Evolutionary conservation across 23 tunicate species (phyloP).

Genomic region (Oikopleura dioica): DNA sequence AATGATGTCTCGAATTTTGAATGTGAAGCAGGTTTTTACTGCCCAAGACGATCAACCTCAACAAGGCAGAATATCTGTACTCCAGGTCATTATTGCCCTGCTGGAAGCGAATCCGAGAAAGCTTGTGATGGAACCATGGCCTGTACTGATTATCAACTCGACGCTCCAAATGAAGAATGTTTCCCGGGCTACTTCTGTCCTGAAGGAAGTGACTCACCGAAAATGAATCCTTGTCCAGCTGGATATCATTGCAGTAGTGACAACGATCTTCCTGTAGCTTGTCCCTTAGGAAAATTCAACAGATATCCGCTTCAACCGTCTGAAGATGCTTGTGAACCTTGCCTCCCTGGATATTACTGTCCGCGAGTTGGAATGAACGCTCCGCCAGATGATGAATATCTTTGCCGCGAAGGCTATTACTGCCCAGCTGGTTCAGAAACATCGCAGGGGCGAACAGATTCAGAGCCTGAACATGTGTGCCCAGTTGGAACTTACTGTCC

Average conservation of each 20-base stretch:
- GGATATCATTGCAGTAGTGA: not conserved
- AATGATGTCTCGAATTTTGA: too few species aligned
- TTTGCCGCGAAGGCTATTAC: not conserved
- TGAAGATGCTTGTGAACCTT: not conserved
- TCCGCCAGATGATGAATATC: too few species aligned
- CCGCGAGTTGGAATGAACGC: too few species aligned
- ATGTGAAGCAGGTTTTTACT: too few species aligned
- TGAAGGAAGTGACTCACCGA: not conserved
- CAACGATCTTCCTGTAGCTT: not conserved
- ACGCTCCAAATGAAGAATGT: not conserved
- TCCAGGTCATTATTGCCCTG: constrained; percentile 35
- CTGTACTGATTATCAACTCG: too few species aligned
- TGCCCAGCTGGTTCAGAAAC: constrained; percentile 15
- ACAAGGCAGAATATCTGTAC: constrained; percentile 53
- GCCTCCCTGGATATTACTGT: not conserved
- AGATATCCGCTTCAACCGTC: not conserved
- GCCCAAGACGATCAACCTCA: too few species aligned
- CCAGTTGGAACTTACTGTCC: not conserved
- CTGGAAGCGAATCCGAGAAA: too few species aligned
- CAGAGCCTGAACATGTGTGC: too few species aligned
- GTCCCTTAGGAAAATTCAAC: not conserved
- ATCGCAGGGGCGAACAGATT: too few species aligned
- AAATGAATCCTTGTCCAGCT: not conserved
- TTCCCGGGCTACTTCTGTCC: not conserved
- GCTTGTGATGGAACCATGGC: too few species aligned